Conservation (phyloP, 2,797 vertebrate species). For the Nannoperca australis region DNA sequence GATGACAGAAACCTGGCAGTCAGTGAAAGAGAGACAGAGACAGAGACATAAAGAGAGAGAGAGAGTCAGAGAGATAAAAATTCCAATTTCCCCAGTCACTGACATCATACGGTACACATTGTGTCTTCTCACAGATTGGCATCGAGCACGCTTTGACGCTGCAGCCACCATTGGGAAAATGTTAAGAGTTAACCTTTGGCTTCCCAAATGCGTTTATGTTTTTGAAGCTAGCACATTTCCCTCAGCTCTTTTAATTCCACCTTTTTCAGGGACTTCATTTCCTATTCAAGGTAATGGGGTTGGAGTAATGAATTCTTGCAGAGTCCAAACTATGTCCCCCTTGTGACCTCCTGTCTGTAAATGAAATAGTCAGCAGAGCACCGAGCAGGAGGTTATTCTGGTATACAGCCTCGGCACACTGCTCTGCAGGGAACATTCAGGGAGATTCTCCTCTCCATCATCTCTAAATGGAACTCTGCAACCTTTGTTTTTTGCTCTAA, state of each 20-base stretch:
- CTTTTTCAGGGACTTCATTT: constrained; percentile 73
- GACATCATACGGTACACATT: constrained; percentile 80
- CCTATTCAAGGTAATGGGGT: constrained; percentile 78
- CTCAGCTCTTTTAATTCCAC: constrained; percentile 69
- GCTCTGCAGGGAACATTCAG: constrained; percentile 64
- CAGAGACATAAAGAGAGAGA: constrained; percentile 48
- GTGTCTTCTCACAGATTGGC: constrained; percentile 72
- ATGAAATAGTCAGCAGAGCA: constrained; percentile 80
- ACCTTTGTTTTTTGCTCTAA: constrained; percentile 47
- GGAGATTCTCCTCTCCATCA: constrained; percentile 63
- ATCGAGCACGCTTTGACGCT: constrained; percentile 66
- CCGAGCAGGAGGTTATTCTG: constrained; percentile 70
- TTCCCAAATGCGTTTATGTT: constrained; percentile 56
- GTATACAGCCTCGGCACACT: constrained; percentile 49
- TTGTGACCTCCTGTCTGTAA: constrained; percentile 80
- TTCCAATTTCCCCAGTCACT: constrained; percentile 83
- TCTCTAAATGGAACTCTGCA: constrained; percentile 60
- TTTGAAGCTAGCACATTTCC: constrained; percentile 70
- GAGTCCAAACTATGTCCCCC: constrained; percentile 73
- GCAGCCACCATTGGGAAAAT: constrained; percentile 65
- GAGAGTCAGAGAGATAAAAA: constrained; percentile 76
- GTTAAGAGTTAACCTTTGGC: constrained; percentile 78
- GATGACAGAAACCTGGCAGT: constrained; percentile 63
- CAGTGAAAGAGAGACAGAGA: constrained; percentile 58
- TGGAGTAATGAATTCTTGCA: constrained; percentile 79